Evolutionary conservation across 2,888 invertebrate genomes (phyloP), one percentile per base, ranked within the genome.

Genomic region (Apamea crenata): DNA sequence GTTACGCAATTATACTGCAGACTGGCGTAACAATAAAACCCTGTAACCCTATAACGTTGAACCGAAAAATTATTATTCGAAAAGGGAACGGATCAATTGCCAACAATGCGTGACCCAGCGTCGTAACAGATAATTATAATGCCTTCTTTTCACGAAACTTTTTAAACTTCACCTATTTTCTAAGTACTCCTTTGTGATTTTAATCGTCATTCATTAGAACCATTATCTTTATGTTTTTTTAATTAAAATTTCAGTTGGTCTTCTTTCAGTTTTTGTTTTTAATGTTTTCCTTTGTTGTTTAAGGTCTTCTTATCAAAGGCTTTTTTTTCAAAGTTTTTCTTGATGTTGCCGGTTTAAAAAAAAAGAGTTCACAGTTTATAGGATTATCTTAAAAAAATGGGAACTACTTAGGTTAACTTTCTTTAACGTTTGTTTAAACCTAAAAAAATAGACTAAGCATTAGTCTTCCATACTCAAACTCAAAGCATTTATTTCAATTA

Each of bases 41-140:
- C 78, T 85, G 83, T 74, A 79, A 84, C 78, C 86, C 78, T 85
- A 83, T 74, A n/a, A 44, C 25, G 12, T 63, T 29, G 0, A 74
- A 59, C 7, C 14, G 7, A 65, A 68, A 78, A 79, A 47, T 73
- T 72, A 74, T 69, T 63, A 25, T 18, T 25, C 3, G 18, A 32
- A 71, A 80, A 68, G 1, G 44, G 63, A 75, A 63, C 65, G 68
- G 61, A 86, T 79, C 79, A 75, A 80, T 50, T 68, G 68, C 25
- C n/a, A 71, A 77, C 73, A 74, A 79, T 70, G 83, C 89, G 88
- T 88, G 89, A 83, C 83, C 53, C 16, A 36, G 6, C 59, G 69
- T 47, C 86, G 70, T 88, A 80, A 83, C 63, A 80, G 84, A 88
- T 86, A 84, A 88, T 84, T 86, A 76, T 87, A 78, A 87, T 83